Evolutionary conservation across 2,888 invertebrate genomes (phyloP).

Genomic region (Aricia artaxerxes): DNA sequence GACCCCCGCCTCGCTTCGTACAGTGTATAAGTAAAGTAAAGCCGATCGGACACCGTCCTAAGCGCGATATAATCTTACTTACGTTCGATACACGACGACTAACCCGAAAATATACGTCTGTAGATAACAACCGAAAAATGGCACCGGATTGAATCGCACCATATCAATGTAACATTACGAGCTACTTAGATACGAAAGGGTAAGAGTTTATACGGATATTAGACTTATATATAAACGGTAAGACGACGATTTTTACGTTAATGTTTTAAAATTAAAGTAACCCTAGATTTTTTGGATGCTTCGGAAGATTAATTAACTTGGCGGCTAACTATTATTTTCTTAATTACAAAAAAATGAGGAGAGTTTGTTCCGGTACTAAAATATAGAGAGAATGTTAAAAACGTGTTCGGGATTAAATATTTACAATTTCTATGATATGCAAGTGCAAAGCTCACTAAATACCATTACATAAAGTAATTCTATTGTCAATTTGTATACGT

Average conservation of each 20-base stretch:
- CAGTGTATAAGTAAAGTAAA: conserved; percentile 30
- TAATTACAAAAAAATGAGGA: conserved; percentile 18
- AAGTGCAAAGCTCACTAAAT: conserved; percentile 81
- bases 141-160: conserved; percentile 74
- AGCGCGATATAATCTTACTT: conserved; percentile 35
- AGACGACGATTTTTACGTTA: not conserved
- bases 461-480: conserved; percentile 56
- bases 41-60: conserved; percentile 33
- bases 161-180: conserved; percentile 45
- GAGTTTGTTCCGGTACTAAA: conserved; percentile 32
- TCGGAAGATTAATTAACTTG: conserved; percentile 22
- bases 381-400: conserved; percentile 48
- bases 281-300: conserved; percentile 8
- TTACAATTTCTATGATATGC: conserved; percentile 78
- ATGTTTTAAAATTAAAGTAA: not conserved
- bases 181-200: conserved; percentile 40
- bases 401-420: conserved; percentile 61
- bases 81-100: conserved; percentile 54
- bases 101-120: conserved; percentile 65
- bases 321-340: conserved; percentile 10
- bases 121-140: conserved; percentile 76
- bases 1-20: conserved; percentile 34
- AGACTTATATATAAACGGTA: not conserved
- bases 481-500: conserved; percentile 51
- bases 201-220: conserved; percentile 31